Evolutionary conservation across 1,140 invertebrate genomes (phyloP).

Genomic region (Heliconius himera): DNA sequence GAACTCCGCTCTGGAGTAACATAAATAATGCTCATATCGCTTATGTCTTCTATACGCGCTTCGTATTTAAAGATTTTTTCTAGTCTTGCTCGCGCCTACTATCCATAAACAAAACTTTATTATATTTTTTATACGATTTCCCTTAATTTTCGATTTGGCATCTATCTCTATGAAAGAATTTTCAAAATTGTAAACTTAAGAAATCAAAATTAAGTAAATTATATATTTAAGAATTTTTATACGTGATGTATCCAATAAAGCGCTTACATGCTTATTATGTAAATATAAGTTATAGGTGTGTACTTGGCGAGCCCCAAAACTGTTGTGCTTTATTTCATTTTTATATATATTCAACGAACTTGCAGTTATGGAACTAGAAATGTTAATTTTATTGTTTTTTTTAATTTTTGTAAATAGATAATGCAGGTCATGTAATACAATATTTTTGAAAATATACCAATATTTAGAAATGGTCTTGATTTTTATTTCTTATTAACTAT

Average conservation of each 20-base stretch:
- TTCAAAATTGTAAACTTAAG: background rate
- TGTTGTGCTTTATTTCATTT: slow-evolving; percentile 48
- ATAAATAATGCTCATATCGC: slow-evolving; percentile 38
- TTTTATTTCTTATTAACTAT: slow-evolving; percentile 46
- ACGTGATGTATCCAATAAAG: slow-evolving; percentile 31
- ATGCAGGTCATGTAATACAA: slow-evolving; percentile 79
- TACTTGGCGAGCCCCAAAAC: slow-evolving; percentile 41
- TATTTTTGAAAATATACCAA: slow-evolving; percentile 81
- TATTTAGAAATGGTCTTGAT: slow-evolving; percentile 65
- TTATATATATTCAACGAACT: slow-evolving; percentile 43
- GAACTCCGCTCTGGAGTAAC: slow-evolving; percentile 42
- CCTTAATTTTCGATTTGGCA: background rate
- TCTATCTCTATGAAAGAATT: background rate
- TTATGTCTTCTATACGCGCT: slow-evolving; percentile 34
- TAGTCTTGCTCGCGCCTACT: slow-evolving; percentile 34
- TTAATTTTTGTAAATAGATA: slow-evolving; percentile 75
- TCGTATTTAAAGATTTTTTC: slow-evolving; percentile 34
- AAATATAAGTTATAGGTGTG: slow-evolving; percentile 49
- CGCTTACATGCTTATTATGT: slow-evolving; percentile 53
- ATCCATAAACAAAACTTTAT: background rate
- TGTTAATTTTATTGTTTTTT: slow-evolving; percentile 63
- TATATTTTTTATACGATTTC: background rate
- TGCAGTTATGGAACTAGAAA: slow-evolving; percentile 52
- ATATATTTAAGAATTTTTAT: slow-evolving; percentile 28
- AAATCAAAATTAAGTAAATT: slow-evolving; percentile 12